phyloP scores from a whole-genome alignment of 1,140 invertebrate genomes.

The Saccostrea echinata region DNA sequence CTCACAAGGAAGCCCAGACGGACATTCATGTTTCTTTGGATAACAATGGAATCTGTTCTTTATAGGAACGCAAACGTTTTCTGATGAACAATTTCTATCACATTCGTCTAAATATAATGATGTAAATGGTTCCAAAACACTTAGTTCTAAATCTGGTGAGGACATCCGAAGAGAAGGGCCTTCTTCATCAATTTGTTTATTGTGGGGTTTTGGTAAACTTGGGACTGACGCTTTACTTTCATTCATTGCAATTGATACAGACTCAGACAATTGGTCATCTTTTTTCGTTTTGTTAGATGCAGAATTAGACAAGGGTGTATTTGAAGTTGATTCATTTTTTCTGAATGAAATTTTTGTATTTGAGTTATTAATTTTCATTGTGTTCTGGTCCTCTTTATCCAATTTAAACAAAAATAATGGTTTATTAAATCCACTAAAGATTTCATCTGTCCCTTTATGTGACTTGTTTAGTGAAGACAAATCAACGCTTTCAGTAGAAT shows the following conservation, averaged over 20 bases:
- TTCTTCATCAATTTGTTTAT: not conserved
- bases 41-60: slow-evolving; percentile 33
- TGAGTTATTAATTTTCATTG: not conserved
- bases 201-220: not conserved
- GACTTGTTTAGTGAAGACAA: not conserved
- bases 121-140: slow-evolving; percentile 24
- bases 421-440: not conserved
- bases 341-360: not conserved
- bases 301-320: not conserved
- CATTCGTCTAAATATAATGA: slow-evolving; percentile 42
- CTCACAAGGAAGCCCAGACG: slow-evolving; percentile 53
- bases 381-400: not conserved
- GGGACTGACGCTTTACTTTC: not conserved
- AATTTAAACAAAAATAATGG: not conserved
- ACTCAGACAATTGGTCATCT: not conserved
- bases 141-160: not conserved
- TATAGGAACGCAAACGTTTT: slow-evolving; percentile 29
- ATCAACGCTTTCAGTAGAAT: not conserved
- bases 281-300: not conserved
- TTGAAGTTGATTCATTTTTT: not conserved
- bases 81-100: slow-evolving; percentile 21
- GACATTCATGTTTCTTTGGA: slow-evolving; percentile 22
- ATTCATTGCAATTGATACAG: not conserved
- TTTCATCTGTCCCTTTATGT: not conserved
- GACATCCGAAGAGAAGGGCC: not conserved